Base-by-base conservation (phyloP, 2,797 vertebrate genomes). In the Chaetodon trifasciatus region DNA sequence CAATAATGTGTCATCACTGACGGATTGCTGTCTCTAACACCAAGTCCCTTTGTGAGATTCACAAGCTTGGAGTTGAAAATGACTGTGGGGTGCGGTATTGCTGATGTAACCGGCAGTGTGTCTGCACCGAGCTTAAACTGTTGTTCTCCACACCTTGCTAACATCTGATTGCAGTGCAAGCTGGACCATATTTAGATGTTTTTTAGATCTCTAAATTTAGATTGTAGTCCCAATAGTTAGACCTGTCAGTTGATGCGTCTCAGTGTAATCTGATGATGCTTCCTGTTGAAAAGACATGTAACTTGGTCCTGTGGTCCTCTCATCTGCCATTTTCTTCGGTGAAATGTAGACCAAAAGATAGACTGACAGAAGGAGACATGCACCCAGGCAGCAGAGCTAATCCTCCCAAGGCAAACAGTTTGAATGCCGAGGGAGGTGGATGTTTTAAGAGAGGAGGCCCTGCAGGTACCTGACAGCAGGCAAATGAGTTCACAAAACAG, bases 401-500 rank as follows among this genome's bases (percentile, higher is more conserved):
- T 87, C 62, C 73, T 86, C 84, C 82, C 57, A 46, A 78, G 81
- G 82, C 74, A n/a, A 87, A 84, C 52, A 24, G 81, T 79, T 74
- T 69, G 82, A 83, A 78, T 81, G 74, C 78, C 72, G 77, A 57
- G 65, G 64, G 74, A 87, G 78, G 79, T 65, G 49, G 61, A 78
- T 82, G 58, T 86, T 84, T 86, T 57, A 47, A 72, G 78, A 81
- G 66, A 52, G 40, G 46, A 74, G 74, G 55, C 79, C 81, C 81
- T 76, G 73, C 71, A 83, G 81, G 67, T 82, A 78, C 76, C 84
- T 91, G 87, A 81, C 86, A 89, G 78, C 82, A 88, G 81, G 80
- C 67, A 82, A 85, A 88, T 82, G 49, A 88, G 82, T 81, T 69
- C 65, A 64, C 70, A 72, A 76, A 87, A 76, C 63, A 63, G 65